phyloP scores from a whole-genome alignment of 30 jellyfish, hydroid and myxozoan genomes.

The Chrysaora quinquecirrha region DNA sequence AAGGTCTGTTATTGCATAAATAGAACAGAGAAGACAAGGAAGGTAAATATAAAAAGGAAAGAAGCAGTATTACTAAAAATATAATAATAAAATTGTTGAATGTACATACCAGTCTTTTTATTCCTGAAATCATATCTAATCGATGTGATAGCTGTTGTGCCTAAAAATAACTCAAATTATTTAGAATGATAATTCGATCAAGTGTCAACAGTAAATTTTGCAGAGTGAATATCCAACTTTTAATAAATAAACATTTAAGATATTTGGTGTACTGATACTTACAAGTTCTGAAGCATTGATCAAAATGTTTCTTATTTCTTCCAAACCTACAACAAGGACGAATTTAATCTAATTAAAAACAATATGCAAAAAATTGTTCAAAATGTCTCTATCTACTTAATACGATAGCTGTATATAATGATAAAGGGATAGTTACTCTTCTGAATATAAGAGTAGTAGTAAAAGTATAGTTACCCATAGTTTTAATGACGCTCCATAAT shows the following conservation, averaged over 20 bases:
- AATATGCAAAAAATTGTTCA: background rate
- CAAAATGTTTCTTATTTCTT: slow-evolving; percentile 38
- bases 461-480: slow-evolving; percentile 62
- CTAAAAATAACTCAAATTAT: slow-evolving; percentile 51
- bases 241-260: too few relatives aligned
- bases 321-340: slow-evolving; percentile 28
- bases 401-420: slow-evolving; percentile 3
- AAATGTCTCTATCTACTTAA: too few relatives aligned
- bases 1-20: too few relatives aligned
- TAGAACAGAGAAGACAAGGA: too few relatives aligned
- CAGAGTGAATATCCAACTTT: too few relatives aligned
- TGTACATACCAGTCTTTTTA: slow-evolving; percentile 74
- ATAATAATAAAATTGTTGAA: too few relatives aligned
- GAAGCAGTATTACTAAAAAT: too few relatives aligned
- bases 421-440: background rate
- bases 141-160: slow-evolving; percentile 92
- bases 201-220: too few relatives aligned
- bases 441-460: background rate
- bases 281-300: slow-evolving; percentile 58
- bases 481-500: slow-evolving; percentile 73
- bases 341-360: background rate
- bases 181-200: too few relatives aligned
- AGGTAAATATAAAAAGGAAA: too few relatives aligned
- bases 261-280: too few relatives aligned
- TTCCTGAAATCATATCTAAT: slow-evolving; percentile 79